Evolutionary conservation across 2,888 invertebrate genomes (phyloP).

Genomic region (Zhuqinia jingwanae): DNA sequence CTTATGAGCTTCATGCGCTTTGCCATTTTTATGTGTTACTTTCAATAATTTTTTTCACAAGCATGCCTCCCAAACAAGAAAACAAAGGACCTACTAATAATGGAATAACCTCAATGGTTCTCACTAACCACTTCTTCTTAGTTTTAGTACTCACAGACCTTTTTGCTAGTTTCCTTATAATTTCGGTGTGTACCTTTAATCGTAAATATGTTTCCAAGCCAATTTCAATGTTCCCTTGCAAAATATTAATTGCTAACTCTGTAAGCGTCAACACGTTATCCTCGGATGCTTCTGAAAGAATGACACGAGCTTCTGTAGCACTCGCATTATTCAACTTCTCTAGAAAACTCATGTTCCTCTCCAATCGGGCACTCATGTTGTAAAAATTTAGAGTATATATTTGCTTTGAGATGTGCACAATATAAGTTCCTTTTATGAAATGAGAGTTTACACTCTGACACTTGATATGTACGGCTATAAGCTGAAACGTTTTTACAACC

Average conservation of each 20-base stretch:
- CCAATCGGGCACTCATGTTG: conserved; percentile 20
- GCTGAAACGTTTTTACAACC: background rate
- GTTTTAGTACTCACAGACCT: conserved; percentile 11
- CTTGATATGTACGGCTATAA: background rate
- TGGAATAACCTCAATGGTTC: conserved; percentile 41
- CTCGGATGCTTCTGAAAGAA: background rate
- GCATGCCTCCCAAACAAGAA: conserved; percentile 15
- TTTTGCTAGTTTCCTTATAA: conserved; percentile 25
- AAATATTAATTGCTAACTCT: conserved; percentile 28
- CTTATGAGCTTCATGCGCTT: conserved; percentile 71
- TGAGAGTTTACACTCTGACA: background rate
- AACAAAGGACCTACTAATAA: conserved; percentile 56
- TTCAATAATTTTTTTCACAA: conserved; percentile 27
- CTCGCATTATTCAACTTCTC: background rate
- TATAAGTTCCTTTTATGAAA: background rate
- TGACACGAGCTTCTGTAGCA: background rate
- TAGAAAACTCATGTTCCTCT: background rate
- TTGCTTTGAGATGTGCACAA: conserved; percentile 2
- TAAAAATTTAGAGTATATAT: background rate
- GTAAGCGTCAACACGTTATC: conserved; percentile 63
- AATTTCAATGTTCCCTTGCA: conserved; percentile 32
- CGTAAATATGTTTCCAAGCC: background rate
- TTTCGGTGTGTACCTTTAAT: conserved; percentile 6
- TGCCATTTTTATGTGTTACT: conserved; percentile 59
- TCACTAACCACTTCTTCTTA: conserved; percentile 34